A percentile compares a stretch with the other conserved stretches of the same genome.
Evolutionary conservation across 2,797 vertebrate species (phyloP).

Genomic region (Mionectes olivaceus): DNA sequence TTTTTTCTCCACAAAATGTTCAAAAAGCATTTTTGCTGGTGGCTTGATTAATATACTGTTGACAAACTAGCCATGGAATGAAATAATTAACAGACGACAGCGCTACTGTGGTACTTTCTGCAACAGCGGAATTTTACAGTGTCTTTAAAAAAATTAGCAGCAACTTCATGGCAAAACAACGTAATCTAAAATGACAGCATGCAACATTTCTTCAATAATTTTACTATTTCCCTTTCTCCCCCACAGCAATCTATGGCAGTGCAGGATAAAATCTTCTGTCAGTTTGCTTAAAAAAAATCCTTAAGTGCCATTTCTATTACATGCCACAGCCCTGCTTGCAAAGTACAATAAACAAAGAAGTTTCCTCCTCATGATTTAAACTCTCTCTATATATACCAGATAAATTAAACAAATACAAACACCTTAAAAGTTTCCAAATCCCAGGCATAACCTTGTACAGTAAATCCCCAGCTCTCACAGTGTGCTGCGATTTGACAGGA

Average conservation of each 20-base stretch:
- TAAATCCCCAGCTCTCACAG: slow-evolving; percentile 22
- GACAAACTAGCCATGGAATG: slow-evolving; percentile 48
- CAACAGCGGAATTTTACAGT: slow-evolving; percentile 36
- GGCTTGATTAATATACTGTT: slow-evolving; percentile 48
- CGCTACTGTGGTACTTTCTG: neutral
- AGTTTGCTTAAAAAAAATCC: slow-evolving; percentile 63
- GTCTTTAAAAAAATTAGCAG: slow-evolving; percentile 67
- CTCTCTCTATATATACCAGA: slow-evolving; percentile 7
- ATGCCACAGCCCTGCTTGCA: neutral
- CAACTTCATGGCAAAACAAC: slow-evolving; percentile 64
- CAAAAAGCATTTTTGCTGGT: slow-evolving; percentile 63
- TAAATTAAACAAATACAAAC: slow-evolving; percentile 43
- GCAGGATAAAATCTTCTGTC: slow-evolving; percentile 70
- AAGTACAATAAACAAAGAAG: slow-evolving; percentile 33
- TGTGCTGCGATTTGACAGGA: slow-evolving; percentile 25
- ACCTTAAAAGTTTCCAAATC: slow-evolving; percentile 33
- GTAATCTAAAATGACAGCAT: slow-evolving; percentile 79
- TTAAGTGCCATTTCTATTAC: slow-evolving; percentile 48
- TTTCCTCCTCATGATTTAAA: slow-evolving; percentile 9
- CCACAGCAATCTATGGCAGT: slow-evolving; percentile 69
- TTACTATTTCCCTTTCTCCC: slow-evolving; percentile 65
- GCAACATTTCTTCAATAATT: slow-evolving; percentile 78
- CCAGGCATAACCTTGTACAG: neutral
- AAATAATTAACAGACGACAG: slow-evolving; percentile 57
- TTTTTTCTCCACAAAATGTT: slow-evolving; percentile 52